These are phyloP conservation scores for Musca domestica DNA, from an alignment of 1,140 invertebrate species.

Conservation along the genomic window DNA sequence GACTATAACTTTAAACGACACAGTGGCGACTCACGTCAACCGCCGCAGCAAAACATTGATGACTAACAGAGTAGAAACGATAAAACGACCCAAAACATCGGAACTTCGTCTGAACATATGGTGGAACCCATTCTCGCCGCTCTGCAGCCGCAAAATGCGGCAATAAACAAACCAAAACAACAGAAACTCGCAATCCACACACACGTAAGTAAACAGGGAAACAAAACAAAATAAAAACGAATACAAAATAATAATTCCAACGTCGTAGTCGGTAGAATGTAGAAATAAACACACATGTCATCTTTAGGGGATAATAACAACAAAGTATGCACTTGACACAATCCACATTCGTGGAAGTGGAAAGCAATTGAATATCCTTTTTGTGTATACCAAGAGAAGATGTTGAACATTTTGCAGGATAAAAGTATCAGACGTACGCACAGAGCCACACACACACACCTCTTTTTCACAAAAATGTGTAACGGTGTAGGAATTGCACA, in stretches of 20 bases:
- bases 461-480: too few relatives aligned
- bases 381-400: not conserved
- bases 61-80: not conserved
- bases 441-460: too few relatives aligned
- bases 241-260: too few relatives aligned
- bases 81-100: not conserved
- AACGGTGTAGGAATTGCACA: too few relatives aligned
- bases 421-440: too few relatives aligned
- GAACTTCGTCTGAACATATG: not conserved
- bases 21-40: not conserved
- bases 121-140: conserved; percentile 6
- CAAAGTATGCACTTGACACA: conserved; percentile 9
- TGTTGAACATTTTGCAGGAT: too few relatives aligned
- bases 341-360: conserved; percentile 4
- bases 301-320: not conserved
- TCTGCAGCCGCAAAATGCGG: not conserved
- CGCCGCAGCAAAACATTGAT: not conserved
- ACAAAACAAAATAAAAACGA: not conserved
- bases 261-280: too few relatives aligned
- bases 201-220: not conserved
- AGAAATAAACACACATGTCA: too few relatives aligned
- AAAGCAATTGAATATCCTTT: not conserved
- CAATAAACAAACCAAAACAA: conserved; percentile 3
- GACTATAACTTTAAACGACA: conserved; percentile 2
- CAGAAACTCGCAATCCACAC: not conserved